Conservation (phyloP, 1,140 invertebrate genomes). For the Piezodorus guildinii region DNA sequence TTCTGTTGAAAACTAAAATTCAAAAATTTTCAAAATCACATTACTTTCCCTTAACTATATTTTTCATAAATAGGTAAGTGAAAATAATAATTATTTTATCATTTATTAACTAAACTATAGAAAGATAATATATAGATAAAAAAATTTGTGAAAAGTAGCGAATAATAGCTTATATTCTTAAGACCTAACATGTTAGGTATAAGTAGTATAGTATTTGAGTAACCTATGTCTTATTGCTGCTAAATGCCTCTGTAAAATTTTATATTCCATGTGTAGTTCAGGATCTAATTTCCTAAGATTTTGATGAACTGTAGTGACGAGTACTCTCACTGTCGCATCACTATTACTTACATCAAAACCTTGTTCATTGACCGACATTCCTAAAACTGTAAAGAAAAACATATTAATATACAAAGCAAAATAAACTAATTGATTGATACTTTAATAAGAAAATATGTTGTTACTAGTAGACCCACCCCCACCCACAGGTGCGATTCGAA, state of each 20-base stretch:
- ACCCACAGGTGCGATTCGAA: too few relatives aligned
- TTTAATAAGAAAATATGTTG: constrained; percentile 5
- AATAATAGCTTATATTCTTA: too few relatives aligned
- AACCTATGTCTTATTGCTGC: constrained; percentile 80
- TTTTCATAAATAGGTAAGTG: too few relatives aligned
- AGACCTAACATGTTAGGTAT: too few relatives aligned
- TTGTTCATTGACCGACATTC: constrained; percentile 53
- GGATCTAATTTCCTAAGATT: constrained; percentile 87
- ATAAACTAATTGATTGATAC: neutral
- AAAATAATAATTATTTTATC: too few relatives aligned
- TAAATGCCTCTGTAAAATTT: constrained; percentile 76
- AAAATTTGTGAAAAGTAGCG: too few relatives aligned
- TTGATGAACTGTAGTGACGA: constrained; percentile 86
- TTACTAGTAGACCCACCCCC: too few relatives aligned
- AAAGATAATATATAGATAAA: too few relatives aligned
- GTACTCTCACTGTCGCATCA: constrained; percentile 74
- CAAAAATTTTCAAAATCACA: too few relatives aligned
- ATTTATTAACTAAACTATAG: too few relatives aligned
- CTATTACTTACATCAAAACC: constrained; percentile 72
- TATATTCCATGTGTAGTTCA: constrained; percentile 78
- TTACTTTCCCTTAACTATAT: too few relatives aligned
- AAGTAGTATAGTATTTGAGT: neutral
- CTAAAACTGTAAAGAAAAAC: constrained; percentile 31
- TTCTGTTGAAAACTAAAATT: too few relatives aligned
- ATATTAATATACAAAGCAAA: neutral